Evolutionary conservation across 64 coral and sea anemone genomes (phyloP).

Genomic region (Stichodactyla helianthus): DNA sequence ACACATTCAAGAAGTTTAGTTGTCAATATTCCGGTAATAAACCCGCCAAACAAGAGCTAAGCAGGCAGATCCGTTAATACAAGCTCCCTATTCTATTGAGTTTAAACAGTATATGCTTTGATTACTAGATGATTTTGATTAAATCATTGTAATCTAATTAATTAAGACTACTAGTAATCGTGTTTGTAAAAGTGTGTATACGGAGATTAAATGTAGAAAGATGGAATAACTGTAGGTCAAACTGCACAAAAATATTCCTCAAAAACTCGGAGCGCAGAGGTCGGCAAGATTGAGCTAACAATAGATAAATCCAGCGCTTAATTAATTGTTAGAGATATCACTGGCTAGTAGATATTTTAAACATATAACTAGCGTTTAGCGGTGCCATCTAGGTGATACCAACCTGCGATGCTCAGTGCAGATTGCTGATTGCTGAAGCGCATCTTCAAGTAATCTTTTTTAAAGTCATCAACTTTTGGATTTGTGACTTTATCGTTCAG

Average conservation of each 20-base stretch:
- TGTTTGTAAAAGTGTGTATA: slow-evolving; percentile 3
- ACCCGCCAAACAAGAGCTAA: slow-evolving; percentile 13
- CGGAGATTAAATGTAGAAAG: neutral
- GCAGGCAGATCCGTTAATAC: neutral
- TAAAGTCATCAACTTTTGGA: slow-evolving; percentile 25
- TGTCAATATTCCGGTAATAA: slow-evolving; percentile 30
- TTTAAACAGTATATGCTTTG: slow-evolving; percentile 17
- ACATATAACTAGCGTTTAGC: slow-evolving; percentile 12
- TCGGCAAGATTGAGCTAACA: neutral
- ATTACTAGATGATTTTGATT: slow-evolving; percentile 35
- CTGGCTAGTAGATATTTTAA: neutral
- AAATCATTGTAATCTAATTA: slow-evolving; percentile 33
- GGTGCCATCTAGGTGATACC: neutral
- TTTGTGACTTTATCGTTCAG: slow-evolving; percentile 13
- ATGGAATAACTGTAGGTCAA: neutral
- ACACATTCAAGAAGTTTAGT: neutral
- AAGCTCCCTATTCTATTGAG: neutral
- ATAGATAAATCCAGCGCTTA: neutral
- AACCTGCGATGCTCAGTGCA: slow-evolving; percentile 7
- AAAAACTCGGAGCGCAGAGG: neutral
- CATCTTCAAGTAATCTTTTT: slow-evolving; percentile 41
- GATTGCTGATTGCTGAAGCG: slow-evolving; percentile 8
- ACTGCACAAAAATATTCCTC: neutral
- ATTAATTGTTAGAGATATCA: neutral
- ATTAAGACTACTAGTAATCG: neutral